Evolutionary conservation across 2,797 vertebrate genomes (phyloP).

Genomic region (Euthynnus affinis): DNA sequence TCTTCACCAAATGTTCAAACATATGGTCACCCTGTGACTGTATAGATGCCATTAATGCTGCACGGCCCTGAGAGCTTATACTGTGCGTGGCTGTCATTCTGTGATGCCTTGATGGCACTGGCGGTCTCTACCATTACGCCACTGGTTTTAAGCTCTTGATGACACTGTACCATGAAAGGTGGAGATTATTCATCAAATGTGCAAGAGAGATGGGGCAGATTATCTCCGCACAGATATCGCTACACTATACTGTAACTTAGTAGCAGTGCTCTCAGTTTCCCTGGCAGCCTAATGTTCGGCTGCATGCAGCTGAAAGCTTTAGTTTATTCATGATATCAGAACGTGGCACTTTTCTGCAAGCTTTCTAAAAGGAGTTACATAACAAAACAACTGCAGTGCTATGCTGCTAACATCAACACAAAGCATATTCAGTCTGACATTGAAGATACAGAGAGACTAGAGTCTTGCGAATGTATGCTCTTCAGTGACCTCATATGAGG

Average conservation of each 20-base stretch:
- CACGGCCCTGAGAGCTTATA: slow-evolving; percentile 62
- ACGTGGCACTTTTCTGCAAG: slow-evolving; percentile 63
- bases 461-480: slow-evolving; percentile 37
- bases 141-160: slow-evolving; percentile 80
- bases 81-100: slow-evolving; percentile 43
- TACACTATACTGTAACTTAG: slow-evolving; percentile 56
- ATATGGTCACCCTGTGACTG: slow-evolving; percentile 79
- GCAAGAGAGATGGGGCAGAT: slow-evolving; percentile 75
- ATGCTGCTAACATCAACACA: slow-evolving; percentile 61
- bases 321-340: slow-evolving; percentile 77
- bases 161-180: slow-evolving; percentile 71
- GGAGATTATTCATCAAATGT: slow-evolving; percentile 81
- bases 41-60: slow-evolving; percentile 76
- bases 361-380: slow-evolving; percentile 71
- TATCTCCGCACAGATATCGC: slow-evolving; percentile 70
- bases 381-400: slow-evolving; percentile 60
- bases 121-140: slow-evolving; percentile 62
- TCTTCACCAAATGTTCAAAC: slow-evolving; percentile 75
- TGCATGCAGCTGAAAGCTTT: slow-evolving; percentile 72
- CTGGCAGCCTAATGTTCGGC: slow-evolving; percentile 62
- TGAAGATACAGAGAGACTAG: slow-evolving; percentile 27
- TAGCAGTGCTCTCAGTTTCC: slow-evolving; percentile 59
- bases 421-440: slow-evolving; percentile 41
- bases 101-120: slow-evolving; percentile 53
- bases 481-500: slow-evolving; percentile 54